Evolutionary conservation across 2,888 invertebrate species (phyloP).

Genomic region (Alloplasta piceator): DNA sequence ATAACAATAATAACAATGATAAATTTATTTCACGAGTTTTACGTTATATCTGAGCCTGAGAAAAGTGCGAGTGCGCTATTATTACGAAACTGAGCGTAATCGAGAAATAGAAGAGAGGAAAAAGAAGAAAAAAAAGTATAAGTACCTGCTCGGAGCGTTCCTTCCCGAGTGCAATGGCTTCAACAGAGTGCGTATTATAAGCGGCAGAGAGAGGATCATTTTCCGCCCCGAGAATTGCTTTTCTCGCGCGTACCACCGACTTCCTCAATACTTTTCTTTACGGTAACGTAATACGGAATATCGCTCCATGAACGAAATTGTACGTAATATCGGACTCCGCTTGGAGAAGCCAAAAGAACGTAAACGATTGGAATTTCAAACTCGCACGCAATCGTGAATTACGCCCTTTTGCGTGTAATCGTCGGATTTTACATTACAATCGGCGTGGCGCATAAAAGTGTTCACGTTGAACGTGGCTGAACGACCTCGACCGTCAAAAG

Average conservation of each 20-base stretch:
- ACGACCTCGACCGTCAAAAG: slow-evolving; percentile 58
- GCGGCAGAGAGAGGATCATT: slow-evolving; percentile 24
- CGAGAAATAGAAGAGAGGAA: slow-evolving; percentile 27
- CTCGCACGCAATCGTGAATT: no score
- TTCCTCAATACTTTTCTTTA: slow-evolving; percentile 57
- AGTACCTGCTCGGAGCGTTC: slow-evolving; percentile 9
- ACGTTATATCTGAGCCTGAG: slow-evolving; percentile 9
- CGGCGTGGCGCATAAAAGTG: neutral
- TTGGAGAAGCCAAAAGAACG: no score
- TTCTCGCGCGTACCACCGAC: slow-evolving; percentile 41
- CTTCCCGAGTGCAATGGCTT: slow-evolving; percentile 29
- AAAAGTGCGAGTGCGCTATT: slow-evolving; percentile 43
- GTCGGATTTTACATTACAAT: no score
- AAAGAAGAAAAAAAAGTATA: slow-evolving; percentile 16
- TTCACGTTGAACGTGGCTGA: slow-evolving; percentile 40
- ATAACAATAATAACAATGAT: neutral
- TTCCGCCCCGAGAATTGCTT: slow-evolving; percentile 50
- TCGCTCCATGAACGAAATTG: slow-evolving; percentile 4
- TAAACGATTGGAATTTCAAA: no score
- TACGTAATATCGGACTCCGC: no score
- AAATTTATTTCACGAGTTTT: slow-evolving; percentile 9
- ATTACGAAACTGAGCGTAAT: slow-evolving; percentile 50
- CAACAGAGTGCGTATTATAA: slow-evolving; percentile 41
- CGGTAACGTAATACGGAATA: neutral
- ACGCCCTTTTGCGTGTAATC: no score